Evolutionary conservation across 1,140 invertebrate genomes (phyloP), one percentile per base, ranked within the genome.

Genomic region (Anagrus nilaparvatae): DNA sequence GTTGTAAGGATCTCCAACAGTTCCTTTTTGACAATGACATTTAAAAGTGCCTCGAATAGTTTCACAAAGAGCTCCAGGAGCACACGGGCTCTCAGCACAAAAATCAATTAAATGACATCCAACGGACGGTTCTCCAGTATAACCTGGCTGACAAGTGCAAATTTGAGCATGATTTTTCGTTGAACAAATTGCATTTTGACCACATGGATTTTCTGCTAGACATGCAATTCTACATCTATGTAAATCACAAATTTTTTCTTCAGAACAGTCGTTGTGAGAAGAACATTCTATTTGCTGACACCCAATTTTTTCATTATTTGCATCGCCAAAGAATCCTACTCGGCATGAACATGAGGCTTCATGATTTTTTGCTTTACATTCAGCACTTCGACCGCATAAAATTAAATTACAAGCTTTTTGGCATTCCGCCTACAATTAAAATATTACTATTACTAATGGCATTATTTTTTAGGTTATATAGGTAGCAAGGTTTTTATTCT

Each of bases 91-190:
- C 0, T 1, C 5, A 47, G 76, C 73, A 58, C 89, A 93, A 53
- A 81, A 86, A 61, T 92, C 82, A 30, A 91, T 81, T 19, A 81
- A 62, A 29, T 71, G 60, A 55, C 88, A 93, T 12, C 77, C 79
- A 23, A 56, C 65, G 9, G 74, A 57, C 3, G 85, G 75, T 66
- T 88, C 76, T 9, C 87, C 87, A 8, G 84, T 87, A 54, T 79
- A 90, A 1, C 87, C 87, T 12, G 87, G 84, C 59, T 87, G 84
- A 60, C 87, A 92, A 50, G 82, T 79, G 53, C 87, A 92, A 1
- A 76, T 57, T 54, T 71, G 53, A 46, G 70, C 68, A 54, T 89
- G 85, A 51, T 78, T 77, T 59, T 87, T 79, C 2, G 84, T 81
- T 14, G 84, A 80, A 59, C 87, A 91, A 14, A 91, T 65, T 0